Conservation (phyloP, 1,140 invertebrate species). For the Daktulosphaira vitifoliae region DNA sequence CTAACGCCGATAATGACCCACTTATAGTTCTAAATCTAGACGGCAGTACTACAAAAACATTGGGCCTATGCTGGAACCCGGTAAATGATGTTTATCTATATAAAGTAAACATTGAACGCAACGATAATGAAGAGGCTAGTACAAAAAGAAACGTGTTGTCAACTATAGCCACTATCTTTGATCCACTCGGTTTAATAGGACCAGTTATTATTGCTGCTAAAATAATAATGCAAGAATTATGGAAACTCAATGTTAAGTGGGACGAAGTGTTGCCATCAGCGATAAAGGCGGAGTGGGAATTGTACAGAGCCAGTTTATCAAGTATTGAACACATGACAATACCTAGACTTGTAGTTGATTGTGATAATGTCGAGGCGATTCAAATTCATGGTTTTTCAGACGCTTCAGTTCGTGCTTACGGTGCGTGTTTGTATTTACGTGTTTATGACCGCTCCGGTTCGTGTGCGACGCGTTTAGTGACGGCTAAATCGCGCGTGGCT, state of each 20-base stretch:
- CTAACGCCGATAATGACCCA: not conserved
- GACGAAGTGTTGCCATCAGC: constrained; percentile 36
- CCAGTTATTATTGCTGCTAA: constrained; percentile 39
- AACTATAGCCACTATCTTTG: constrained; percentile 37
- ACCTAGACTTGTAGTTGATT: not conserved
- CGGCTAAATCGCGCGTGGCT: too few species aligned
- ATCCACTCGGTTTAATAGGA: constrained; percentile 38
- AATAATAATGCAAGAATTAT: constrained; percentile 39
- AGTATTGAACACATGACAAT: too few species aligned
- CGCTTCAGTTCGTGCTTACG: too few species aligned
- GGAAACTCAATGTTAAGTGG: constrained; percentile 37
- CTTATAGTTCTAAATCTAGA: not conserved
- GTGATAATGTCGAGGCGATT: too few species aligned
- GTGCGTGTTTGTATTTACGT: constrained; percentile 20
- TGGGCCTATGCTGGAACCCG: constrained; percentile 10
- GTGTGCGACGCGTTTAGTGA: not conserved
- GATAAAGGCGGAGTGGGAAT: constrained; percentile 1
- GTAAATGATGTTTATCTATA: not conserved
- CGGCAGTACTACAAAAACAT: not conserved
- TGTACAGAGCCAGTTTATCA: too few species aligned
- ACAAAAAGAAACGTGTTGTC: constrained; percentile 28
- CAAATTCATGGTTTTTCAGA: too few species aligned
- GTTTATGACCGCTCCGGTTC: constrained; percentile 14
- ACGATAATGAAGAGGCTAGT: not conserved
- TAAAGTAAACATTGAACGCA: not conserved